These are phyloP conservation scores for Terrapene triunguis DNA, from an alignment of 2,113 vertebrate genomes.

Conservation along the genomic window DNA sequence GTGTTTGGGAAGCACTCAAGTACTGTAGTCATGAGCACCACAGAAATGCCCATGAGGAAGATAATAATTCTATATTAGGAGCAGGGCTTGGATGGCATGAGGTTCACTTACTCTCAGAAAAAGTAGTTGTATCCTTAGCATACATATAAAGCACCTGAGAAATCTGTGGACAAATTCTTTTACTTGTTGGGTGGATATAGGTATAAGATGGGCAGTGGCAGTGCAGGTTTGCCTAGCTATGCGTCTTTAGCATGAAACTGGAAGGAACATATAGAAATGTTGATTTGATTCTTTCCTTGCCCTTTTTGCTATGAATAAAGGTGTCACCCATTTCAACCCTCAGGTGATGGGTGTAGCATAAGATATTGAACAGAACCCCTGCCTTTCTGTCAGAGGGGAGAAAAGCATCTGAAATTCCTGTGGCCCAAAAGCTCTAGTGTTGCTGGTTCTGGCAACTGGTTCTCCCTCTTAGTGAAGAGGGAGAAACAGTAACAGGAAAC, in stretches of 20 bases:
- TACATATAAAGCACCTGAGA: too few relatives aligned
- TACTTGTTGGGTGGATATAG: neutral
- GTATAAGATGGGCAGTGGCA: too few relatives aligned
- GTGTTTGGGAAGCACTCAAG: neutral
- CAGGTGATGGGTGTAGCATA: neutral
- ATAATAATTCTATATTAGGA: neutral
- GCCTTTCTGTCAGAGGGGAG: neutral
- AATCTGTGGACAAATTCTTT: neutral
- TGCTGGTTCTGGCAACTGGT: too few relatives aligned
- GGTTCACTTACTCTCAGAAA: too few relatives aligned
- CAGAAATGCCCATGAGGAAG: neutral
- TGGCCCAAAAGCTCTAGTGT: neutral
- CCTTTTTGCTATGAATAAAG: too few relatives aligned
- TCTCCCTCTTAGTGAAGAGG: too few relatives aligned
- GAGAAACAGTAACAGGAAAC: too few relatives aligned
- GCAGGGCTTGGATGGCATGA: neutral
- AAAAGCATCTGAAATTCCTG: neutral
- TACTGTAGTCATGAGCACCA: neutral
- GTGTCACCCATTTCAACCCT: neutral
- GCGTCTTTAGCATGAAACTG: too few relatives aligned
- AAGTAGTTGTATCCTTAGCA: too few relatives aligned
- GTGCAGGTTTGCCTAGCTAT: too few relatives aligned
- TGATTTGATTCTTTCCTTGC: too few relatives aligned
- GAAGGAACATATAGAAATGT: too few relatives aligned
- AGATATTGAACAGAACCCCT: neutral